Conservation (phyloP, 1,140 invertebrate species). For the Lucilia cuprina region DNA sequence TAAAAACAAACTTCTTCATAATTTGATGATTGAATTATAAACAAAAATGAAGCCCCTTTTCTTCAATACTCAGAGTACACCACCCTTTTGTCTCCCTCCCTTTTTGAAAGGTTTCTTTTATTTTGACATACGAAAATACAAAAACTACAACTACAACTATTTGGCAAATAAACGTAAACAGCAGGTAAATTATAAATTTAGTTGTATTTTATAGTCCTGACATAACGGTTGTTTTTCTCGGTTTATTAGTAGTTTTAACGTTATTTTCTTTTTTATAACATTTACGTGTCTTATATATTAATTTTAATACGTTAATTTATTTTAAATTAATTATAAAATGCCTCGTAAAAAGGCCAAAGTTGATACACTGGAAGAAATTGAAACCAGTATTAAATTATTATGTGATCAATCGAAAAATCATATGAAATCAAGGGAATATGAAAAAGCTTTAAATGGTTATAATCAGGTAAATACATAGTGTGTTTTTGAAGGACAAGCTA, state of each 20-base stretch:
- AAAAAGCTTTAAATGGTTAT: constrained; percentile 70
- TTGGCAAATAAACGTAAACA: not conserved
- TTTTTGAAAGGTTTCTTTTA: not conserved
- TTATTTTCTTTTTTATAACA: not conserved
- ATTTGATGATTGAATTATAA: not conserved
- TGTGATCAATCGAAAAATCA: constrained; percentile 76
- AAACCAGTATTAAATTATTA: constrained; percentile 67
- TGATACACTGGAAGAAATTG: constrained; percentile 64
- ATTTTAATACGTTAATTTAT: not conserved
- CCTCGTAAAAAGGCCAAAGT: constrained; percentile 62
- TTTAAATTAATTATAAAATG: constrained; percentile 45
- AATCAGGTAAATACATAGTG: constrained; percentile 67
- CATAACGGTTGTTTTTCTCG: not conserved
- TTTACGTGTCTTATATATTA: not conserved
- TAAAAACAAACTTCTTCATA: no score
- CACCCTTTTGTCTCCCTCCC: not conserved
- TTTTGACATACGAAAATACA: not conserved
- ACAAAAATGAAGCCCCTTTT: not conserved
- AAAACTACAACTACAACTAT: not conserved
- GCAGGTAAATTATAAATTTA: not conserved
- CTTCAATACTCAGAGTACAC: not conserved
- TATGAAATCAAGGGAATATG: constrained; percentile 73
- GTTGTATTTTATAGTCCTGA: not conserved
- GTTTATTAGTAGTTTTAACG: not conserved
- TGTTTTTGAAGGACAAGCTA: no score